phyloP scores from a whole-genome alignment of 2,113 vertebrate genomes.

The Microcebus lehilahytsara region DNA sequence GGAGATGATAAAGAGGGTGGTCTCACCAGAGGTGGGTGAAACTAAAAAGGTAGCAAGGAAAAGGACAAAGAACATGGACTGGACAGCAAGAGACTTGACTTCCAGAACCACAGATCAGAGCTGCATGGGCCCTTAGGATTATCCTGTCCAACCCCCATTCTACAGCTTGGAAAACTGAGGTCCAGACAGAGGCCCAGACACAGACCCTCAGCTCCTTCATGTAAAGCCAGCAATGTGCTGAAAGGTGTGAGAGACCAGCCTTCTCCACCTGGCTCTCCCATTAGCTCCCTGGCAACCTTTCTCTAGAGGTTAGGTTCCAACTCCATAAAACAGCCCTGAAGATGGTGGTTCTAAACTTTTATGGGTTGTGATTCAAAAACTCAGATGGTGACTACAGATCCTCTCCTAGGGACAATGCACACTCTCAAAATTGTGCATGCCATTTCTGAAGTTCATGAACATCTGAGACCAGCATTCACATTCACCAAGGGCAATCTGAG shows the following conservation, averaged over 20 bases:
- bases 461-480: conserved; percentile 1
- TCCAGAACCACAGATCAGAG: not conserved
- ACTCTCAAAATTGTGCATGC: not conserved
- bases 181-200: not conserved
- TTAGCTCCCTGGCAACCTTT: not conserved
- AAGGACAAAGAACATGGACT: not conserved
- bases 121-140: not conserved
- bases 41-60: not conserved
- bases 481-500: not conserved
- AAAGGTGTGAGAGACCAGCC: not conserved
- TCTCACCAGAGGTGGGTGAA: not conserved
- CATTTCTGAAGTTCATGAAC: conserved; percentile 6
- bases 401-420: not conserved
- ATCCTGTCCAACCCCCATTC: not conserved
- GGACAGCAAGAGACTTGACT: not conserved
- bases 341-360: not conserved
- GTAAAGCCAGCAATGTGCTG: not conserved
- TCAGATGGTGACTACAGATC: not conserved
- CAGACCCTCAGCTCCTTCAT: not conserved
- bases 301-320: not conserved
- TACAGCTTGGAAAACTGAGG: not conserved
- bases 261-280: not conserved
- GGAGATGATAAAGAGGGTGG: not conserved
- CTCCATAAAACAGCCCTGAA: not conserved
- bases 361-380: not conserved